These are phyloP conservation scores for Acanthosepion lycidas DNA, from an alignment of 2,888 invertebrate genomes.

Conservation along the genomic window DNA sequence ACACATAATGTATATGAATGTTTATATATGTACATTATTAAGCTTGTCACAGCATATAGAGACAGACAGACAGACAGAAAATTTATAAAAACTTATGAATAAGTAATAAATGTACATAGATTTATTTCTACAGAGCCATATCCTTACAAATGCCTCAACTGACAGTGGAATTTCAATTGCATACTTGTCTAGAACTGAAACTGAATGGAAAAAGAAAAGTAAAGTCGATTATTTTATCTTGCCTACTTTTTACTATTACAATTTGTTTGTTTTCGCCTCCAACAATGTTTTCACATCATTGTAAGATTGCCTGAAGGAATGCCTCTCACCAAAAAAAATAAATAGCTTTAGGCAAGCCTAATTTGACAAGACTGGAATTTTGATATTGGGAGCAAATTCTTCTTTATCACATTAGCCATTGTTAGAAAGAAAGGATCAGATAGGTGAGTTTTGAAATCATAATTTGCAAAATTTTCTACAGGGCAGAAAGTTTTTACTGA, in stretches of 20 bases:
- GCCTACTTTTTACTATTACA: background rate
- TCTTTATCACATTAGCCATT: background rate
- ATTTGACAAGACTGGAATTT: background rate
- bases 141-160: background rate
- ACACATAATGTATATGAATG: no score
- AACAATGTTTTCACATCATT: background rate
- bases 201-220: background rate
- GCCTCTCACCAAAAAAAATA: background rate
- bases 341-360: background rate
- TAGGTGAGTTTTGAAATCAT: background rate
- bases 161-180: background rate
- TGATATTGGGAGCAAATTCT: background rate
- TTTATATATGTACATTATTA: no score
- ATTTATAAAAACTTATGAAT: no score
- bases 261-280: background rate
- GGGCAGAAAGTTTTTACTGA: rapidly evolving
- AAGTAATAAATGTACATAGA: no score
- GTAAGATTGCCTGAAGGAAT: background rate
- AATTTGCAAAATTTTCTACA: background rate
- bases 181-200: background rate
- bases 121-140: background rate
- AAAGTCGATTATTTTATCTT: background rate
- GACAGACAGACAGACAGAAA: no score
- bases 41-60: no score
- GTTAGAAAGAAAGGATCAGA: background rate